These are phyloP conservation scores for Orthonyx spaldingii DNA, from an alignment of 2,113 vertebrate genomes.

Conservation along the genomic window DNA sequence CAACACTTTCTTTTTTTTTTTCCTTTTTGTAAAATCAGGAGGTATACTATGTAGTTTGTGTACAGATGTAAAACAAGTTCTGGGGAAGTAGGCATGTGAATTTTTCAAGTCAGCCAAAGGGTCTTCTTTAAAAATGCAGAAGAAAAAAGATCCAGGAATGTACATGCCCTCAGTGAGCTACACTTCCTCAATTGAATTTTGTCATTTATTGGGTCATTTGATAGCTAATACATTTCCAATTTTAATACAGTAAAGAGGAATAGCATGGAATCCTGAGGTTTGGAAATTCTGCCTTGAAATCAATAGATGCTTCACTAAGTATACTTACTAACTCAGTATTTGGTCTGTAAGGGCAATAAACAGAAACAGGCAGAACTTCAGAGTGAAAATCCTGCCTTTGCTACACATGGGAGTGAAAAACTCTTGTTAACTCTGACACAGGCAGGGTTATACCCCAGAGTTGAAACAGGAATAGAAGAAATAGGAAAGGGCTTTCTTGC, in stretches of 20 bases:
- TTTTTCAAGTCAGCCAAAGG: conserved; percentile 7
- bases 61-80: not conserved
- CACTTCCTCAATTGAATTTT: not conserved
- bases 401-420: not conserved
- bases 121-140: not conserved
- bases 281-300: not conserved
- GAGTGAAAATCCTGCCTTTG: not conserved
- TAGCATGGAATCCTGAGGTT: not conserved
- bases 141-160: not conserved
- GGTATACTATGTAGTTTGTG: not conserved
- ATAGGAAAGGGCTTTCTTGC: not conserved
- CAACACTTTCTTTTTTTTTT: not conserved
- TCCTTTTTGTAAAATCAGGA: not conserved
- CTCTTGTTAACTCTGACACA: not conserved
- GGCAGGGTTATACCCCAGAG: not conserved
- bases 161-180: not conserved
- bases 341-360: not conserved
- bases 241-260: not conserved
- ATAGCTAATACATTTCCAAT: not conserved
- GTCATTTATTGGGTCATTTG: not conserved
- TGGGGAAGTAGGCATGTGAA: not conserved
- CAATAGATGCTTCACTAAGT: not conserved
- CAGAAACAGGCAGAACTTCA: not conserved
- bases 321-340: not conserved
- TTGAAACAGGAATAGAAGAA: not conserved